Base-by-base conservation (phyloP, 2,113 vertebrate species). In the Protomyctophum bolini region DNA sequence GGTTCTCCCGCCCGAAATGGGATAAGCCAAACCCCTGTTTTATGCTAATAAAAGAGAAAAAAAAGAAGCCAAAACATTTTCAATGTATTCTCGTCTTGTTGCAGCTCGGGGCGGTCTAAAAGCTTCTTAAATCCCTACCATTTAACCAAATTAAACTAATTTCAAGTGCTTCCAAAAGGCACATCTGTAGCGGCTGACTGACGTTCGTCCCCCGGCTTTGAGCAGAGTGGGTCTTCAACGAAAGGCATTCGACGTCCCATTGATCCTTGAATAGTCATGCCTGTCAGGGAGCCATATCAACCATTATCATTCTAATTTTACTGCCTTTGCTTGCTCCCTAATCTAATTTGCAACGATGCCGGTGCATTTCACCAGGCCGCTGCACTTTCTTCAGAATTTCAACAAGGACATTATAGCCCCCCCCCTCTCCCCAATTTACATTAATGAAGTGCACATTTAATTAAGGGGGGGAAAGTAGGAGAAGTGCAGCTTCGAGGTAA, bases 121-220 rank as follows among this genome's bases (percentile, higher is more conserved):
- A 96, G 95, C 95, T 94, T 96, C 94, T 95, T 95, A 96, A 96
- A 97, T 96, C 95, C 95, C 94, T 88, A 94, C 95, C 96, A 97
- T 98, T 98, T 99, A 98, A 98, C 95, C 96, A 97, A 99, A 99
- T 99, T 98, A 98, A 98, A 99, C 95, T 99, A 97, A 99, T 98
- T 97, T 96, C 96, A 96, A 96, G 96, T 95, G 95, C 95, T 95
- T 97, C 94, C 94, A 94, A 95, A 96, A 95, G 95, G 95, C 96
- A 94, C 96, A 97, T 97, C 95, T 97, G 96, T 94, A 96, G 95
- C 1, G 21, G 21, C 21, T 21, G 21, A 94, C 95, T 95, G 95
- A 96, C 94, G 94, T 94, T 94, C 87, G 92, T 94, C 93, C 94
- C 81, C 92, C 91, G 94, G 91, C 95, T 95, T 41, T 2, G 91